Percentiles rank a stretch among this genome's conserved stretches.
phyloP scores from a whole-genome alignment of 2,113 vertebrate species.

The Turnix velox region DNA sequence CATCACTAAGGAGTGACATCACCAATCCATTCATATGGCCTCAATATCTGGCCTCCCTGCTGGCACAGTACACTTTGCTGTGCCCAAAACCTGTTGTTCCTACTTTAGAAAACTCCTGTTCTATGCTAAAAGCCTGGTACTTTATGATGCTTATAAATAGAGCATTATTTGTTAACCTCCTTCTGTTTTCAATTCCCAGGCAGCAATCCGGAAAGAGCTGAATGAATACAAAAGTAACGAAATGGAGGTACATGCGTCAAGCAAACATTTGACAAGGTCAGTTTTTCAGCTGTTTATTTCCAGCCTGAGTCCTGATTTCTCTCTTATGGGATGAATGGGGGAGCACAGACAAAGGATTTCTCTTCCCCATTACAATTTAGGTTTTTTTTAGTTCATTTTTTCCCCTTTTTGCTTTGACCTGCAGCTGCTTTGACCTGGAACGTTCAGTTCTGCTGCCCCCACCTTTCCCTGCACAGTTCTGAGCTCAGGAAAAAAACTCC shows the following conservation, averaged over 20 bases:
- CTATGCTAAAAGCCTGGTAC: background rate
- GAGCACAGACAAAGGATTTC: background rate
- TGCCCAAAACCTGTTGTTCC: background rate
- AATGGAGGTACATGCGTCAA: slow-evolving; percentile 97
- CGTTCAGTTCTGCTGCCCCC: background rate
- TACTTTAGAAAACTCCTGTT: background rate
- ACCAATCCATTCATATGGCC: background rate
- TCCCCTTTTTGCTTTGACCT: background rate
- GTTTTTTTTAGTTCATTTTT: background rate
- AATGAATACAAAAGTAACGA: slow-evolving; percentile 98
- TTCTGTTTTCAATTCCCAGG: slow-evolving; percentile 72
- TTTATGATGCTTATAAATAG: background rate
- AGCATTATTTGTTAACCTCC: background rate
- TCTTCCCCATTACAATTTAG: background rate
- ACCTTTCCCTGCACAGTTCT: background rate
- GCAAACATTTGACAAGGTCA: slow-evolving; percentile 97
- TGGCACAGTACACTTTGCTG: background rate
- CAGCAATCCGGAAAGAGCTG: slow-evolving; percentile 96
- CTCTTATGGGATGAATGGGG: background rate
- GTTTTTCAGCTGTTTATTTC: background rate
- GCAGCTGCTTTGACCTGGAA: background rate
- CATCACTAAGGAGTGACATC: background rate
- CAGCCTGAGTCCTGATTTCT: background rate
- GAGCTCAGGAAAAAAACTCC: background rate
- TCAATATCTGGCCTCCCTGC: background rate